Conservation (phyloP, 2,797 vertebrate genomes). For the Carcharodon carcharias region DNA sequence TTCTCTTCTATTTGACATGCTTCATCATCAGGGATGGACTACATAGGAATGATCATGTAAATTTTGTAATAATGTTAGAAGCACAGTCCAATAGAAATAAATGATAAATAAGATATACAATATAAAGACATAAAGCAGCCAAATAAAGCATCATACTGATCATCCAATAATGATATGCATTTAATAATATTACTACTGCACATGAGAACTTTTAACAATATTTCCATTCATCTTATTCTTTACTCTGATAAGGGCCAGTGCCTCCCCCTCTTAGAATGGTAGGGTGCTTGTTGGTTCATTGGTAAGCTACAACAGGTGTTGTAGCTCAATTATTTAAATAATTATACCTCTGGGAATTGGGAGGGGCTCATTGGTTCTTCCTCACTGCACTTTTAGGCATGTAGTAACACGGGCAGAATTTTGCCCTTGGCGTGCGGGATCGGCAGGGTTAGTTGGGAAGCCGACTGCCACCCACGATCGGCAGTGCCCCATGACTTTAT, state of each 20-base stretch:
- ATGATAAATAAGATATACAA: not conserved
- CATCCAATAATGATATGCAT: not conserved
- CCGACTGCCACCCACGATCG: too few species aligned
- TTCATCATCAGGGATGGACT: constrained; percentile 7
- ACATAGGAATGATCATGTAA: not conserved
- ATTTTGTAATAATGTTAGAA: not conserved
- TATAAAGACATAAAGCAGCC: not conserved
- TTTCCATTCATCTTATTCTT: not conserved
- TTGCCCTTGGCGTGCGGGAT: too few species aligned
- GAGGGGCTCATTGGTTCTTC: not conserved
- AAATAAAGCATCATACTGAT: not conserved
- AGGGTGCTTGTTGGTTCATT: not conserved
- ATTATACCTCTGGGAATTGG: not conserved
- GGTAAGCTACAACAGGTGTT: not conserved
- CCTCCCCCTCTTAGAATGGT: not conserved
- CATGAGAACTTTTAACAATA: not conserved
- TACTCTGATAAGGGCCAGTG: not conserved
- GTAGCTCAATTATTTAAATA: not conserved
- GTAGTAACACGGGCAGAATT: not conserved
- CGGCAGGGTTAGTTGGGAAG: too few species aligned
- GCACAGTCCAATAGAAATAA: not conserved
- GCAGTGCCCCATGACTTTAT: too few species aligned
- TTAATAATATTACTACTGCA: not conserved
- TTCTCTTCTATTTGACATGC: not conserved
- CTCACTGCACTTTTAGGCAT: too few species aligned